phyloP scores from a whole-genome alignment of 2,888 invertebrate genomes.

The Amaurobius ferox region DNA sequence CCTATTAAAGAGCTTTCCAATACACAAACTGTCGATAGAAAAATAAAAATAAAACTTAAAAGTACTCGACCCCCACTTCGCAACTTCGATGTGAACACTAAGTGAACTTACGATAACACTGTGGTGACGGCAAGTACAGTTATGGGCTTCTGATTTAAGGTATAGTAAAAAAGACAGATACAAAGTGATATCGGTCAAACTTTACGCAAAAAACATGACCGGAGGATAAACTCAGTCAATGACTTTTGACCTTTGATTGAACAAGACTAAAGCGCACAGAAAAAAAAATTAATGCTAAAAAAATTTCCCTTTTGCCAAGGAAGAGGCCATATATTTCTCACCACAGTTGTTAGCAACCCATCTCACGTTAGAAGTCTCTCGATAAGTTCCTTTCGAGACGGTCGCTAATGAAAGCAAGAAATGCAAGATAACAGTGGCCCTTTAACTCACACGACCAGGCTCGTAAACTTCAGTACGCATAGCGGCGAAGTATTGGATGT shows the following conservation, averaged over 20 bases:
- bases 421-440: not conserved
- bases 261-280: not conserved
- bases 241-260: conserved; percentile 7
- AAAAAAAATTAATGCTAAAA: not conserved
- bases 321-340: not conserved
- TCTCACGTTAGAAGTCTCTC: not conserved
- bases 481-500: not conserved
- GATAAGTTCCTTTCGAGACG: not conserved
- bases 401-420: not conserved
- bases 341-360: not conserved
- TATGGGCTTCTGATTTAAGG: too few species aligned
- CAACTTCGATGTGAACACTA: too few species aligned
- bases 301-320: not conserved
- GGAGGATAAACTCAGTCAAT: not conserved
- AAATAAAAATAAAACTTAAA: too few species aligned
- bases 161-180: too few species aligned
- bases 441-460: not conserved
- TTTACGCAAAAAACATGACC: too few species aligned
- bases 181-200: too few species aligned
- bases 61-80: too few species aligned
- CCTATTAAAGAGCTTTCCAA: too few species aligned
- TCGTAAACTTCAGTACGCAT: not conserved
- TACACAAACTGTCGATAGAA: too few species aligned
- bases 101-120: too few species aligned
- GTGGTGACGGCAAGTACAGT: too few species aligned